Evolutionary conservation across 2,797 vertebrate genomes (phyloP).

Genomic region (Bradypodion pumilum): DNA sequence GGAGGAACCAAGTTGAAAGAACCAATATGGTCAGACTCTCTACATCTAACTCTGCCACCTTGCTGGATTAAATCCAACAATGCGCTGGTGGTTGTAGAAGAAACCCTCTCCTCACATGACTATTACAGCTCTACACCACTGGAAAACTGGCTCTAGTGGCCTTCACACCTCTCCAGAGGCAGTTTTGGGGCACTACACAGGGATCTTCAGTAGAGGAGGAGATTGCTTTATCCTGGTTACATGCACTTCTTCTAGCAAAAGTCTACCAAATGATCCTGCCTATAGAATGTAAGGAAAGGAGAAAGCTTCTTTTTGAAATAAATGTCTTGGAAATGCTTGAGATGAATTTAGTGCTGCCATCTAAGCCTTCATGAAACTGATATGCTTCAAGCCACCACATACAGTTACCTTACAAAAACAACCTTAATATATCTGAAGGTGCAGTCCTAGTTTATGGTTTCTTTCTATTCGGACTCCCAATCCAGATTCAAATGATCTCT

Average conservation of each 20-base stretch:
- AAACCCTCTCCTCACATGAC: neutral
- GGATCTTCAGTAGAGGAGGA: neutral
- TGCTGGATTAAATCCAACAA: neutral
- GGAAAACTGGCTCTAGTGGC: neutral
- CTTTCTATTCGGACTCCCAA: neutral
- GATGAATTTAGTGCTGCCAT: neutral
- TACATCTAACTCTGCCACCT: neutral
- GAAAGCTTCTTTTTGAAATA: too few species aligned
- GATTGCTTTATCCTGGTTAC: neutral
- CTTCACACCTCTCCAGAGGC: neutral
- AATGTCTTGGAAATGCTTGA: neutral
- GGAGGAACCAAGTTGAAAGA: too few species aligned
- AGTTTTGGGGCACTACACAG: neutral
- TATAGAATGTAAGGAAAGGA: too few species aligned
- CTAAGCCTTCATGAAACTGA: neutral
- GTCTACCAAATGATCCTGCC: too few species aligned
- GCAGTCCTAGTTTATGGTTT: neutral
- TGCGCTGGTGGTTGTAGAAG: neutral
- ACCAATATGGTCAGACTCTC: too few species aligned
- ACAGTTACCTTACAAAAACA: neutral
- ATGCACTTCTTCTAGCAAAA: neutral
- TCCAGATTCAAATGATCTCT: neutral
- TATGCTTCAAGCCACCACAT: neutral
- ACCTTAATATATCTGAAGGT: neutral
- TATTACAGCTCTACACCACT: neutral